These are phyloP conservation scores for Ennomos fuscantarius DNA, from an alignment of 2,888 invertebrate species.

Conservation along the genomic window DNA sequence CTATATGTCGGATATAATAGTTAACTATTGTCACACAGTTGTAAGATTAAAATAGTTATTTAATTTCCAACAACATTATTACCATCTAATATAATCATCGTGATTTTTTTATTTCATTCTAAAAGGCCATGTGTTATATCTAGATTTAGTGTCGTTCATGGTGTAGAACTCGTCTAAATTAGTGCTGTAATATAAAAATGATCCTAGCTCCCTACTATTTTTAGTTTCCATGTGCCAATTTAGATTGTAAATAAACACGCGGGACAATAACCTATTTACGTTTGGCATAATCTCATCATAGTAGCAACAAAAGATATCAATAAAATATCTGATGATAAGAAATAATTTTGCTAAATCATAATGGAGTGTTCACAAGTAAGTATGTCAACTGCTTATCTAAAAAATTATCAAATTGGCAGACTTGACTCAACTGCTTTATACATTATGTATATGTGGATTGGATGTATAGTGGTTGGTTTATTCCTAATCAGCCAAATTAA, in stretches of 20 bases:
- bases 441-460: slow-evolving; percentile 1
- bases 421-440: slow-evolving; percentile 16
- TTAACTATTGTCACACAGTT: neutral
- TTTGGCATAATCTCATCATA: slow-evolving; percentile 37
- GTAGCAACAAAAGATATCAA: slow-evolving; percentile 42
- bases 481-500: neutral
- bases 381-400: slow-evolving; percentile 59
- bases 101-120: slow-evolving; percentile 10
- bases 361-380: slow-evolving; percentile 58
- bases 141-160: slow-evolving; percentile 10
- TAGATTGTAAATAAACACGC: slow-evolving; percentile 57
- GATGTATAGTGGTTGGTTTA: slow-evolving; percentile 15
- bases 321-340: slow-evolving; percentile 40
- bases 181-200: slow-evolving; percentile 30
- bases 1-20: slow-evolving; percentile 7
- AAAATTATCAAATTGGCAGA: slow-evolving; percentile 40
- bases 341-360: slow-evolving; percentile 44
- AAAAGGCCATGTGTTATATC: slow-evolving; percentile 19
- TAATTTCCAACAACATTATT: too few species aligned
- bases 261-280: slow-evolving; percentile 59
- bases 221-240: slow-evolving; percentile 45
- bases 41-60: too few species aligned
- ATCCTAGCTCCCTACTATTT: slow-evolving; percentile 41
- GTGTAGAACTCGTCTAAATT: slow-evolving; percentile 11
- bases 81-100: neutral